Conservation (phyloP, 2,113 vertebrate genomes). For the Turdus rufiventris region DNA sequence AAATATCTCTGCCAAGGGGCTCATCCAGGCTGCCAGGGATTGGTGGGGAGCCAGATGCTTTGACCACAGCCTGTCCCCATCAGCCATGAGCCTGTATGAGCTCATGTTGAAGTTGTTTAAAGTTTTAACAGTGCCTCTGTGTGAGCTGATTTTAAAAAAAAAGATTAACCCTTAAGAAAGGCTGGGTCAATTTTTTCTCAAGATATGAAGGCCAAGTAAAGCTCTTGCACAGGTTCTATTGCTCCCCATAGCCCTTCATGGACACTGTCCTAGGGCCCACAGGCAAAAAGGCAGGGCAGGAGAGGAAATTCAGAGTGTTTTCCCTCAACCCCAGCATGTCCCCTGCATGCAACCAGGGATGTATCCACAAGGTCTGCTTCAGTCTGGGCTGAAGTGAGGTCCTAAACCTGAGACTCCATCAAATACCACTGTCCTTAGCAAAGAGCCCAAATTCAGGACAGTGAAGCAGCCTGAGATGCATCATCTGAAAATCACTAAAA, state of each 20-base stretch:
- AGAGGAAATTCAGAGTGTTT: not conserved
- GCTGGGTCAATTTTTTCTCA: not conserved
- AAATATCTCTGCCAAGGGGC: not conserved
- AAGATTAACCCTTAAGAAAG: not conserved
- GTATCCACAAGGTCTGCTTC: not conserved
- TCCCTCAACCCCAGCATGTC: not conserved
- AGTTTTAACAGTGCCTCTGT: not conserved
- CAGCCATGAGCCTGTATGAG: not conserved
- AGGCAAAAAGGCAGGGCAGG: not conserved
- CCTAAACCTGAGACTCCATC: not conserved
- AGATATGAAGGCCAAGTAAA: not conserved
- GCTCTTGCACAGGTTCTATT: not conserved
- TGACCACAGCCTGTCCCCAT: fast-evolving
- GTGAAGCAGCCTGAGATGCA: not conserved
- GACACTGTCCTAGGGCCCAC: not conserved
- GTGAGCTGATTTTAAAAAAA: not conserved
- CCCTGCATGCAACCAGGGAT: not conserved
- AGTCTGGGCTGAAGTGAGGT: not conserved
- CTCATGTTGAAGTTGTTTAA: not conserved
- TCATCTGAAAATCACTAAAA: not conserved
- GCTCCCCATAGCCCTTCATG: not conserved
- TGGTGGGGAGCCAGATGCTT: not conserved
- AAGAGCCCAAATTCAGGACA: not conserved
- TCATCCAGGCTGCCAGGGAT: not conserved
- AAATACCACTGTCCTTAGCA: not conserved